Percentiles rank a stretch among this genome's conserved stretches.
Conservation (phyloP, 2,888 invertebrate species). For the Microplitis deprimator region DNA sequence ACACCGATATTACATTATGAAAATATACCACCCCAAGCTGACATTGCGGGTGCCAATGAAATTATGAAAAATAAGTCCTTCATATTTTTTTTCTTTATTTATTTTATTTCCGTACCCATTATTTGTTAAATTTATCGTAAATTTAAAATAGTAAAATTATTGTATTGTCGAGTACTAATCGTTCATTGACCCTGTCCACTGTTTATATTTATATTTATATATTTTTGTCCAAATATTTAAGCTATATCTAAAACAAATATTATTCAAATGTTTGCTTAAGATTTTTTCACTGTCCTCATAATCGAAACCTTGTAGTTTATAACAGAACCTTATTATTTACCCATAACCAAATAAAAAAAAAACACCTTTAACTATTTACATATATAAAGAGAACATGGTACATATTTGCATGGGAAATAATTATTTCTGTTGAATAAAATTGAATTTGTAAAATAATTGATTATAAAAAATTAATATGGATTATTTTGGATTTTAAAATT, state of each 20-base stretch:
- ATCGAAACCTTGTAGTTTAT: conserved; percentile 6
- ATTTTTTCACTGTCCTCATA: not conserved
- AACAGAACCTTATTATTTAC: not conserved
- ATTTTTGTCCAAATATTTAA: not conserved
- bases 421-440: too few species aligned
- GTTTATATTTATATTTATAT: not conserved
- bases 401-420: too few species aligned
- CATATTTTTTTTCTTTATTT: conserved; percentile 39
- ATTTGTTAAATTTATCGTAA: not conserved
- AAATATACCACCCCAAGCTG: conserved; percentile 60
- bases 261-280: not conserved
- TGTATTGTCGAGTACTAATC: not conserved
- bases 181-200: not conserved
- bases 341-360: not conserved
- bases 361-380: not conserved
- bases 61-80: conserved; percentile 53
- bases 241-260: not conserved
- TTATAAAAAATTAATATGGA: too few species aligned
- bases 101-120: conserved; percentile 11
- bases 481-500: too few species aligned
- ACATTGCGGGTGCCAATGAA: conserved; percentile 58
- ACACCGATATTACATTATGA: conserved; percentile 65
- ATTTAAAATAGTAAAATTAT: not conserved
- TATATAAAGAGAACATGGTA: not conserved
- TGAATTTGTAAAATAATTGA: too few species aligned